Evolutionary conservation across 1,140 invertebrate genomes (phyloP).

Genomic region (Branchinecta lynchi): DNA sequence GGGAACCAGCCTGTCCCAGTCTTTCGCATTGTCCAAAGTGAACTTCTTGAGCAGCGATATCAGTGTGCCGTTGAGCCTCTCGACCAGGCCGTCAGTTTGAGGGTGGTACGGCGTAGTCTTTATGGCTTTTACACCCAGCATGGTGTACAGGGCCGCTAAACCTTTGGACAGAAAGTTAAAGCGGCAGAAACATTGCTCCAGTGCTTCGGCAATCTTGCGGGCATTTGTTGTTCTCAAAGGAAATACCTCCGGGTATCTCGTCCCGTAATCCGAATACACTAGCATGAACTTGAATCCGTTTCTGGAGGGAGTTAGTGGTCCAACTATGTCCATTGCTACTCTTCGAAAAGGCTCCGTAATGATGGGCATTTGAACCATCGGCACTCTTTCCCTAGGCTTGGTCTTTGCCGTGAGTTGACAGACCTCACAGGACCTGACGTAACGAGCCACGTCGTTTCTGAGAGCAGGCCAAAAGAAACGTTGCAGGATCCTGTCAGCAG

Average conservation of each 20-base stretch:
- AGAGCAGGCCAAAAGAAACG: slow-evolving; percentile 22
- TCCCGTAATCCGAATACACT: slow-evolving; percentile 27
- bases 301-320: slow-evolving; percentile 20
- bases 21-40: too few relatives aligned
- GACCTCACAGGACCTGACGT: slow-evolving; percentile 21
- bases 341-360: slow-evolving; percentile 15
- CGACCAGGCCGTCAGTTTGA: too few relatives aligned
- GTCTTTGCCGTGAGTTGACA: slow-evolving; percentile 21
- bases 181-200: slow-evolving; percentile 25
- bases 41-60: slow-evolving; percentile 19
- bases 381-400: slow-evolving; percentile 14
- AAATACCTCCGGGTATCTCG: slow-evolving; percentile 26
- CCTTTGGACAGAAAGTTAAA: slow-evolving; percentile 22
- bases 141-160: slow-evolving; percentile 20
- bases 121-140: slow-evolving; percentile 21
- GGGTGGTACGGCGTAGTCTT: slow-evolving; percentile 19
- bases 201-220: slow-evolving; percentile 23
- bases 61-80: slow-evolving; percentile 25
- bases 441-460: slow-evolving; percentile 21
- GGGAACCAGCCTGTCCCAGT: too few relatives aligned
- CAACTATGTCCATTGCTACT: slow-evolving; percentile 22
- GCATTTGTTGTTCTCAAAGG: slow-evolving; percentile 26
- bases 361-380: slow-evolving; percentile 11
- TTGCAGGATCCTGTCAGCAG: slow-evolving; percentile 13
- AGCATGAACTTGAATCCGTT: slow-evolving; percentile 25